Base-by-base conservation (phyloP, 1,140 invertebrate species). In the Agrilus planipennis region DNA sequence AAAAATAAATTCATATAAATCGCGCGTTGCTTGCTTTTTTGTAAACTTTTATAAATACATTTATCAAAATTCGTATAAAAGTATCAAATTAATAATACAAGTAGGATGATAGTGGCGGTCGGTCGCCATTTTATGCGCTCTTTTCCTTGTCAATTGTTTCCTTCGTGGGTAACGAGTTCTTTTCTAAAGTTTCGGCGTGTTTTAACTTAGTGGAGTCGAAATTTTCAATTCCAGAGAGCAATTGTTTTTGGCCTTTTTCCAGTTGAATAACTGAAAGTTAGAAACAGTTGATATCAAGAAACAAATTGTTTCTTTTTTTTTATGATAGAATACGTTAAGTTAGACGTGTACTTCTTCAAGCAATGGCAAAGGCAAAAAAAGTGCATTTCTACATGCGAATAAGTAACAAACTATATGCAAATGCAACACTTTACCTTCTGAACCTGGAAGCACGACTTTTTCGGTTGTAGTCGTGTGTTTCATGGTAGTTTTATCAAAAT, bases 151-250 rank as follows among this genome's bases (percentile, higher is more conserved):
- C 77, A 53, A 81, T 81, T 45, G 72, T 67, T 65, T 84, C 81
- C 74, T 86, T 84, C 12, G 57, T 62, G 27, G 88, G 88, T 56
- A 92, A 71, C 37, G 81, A 77, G 68, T 90, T 90, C 67, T 90
- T 90, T 64, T 90, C 87, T 55, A 79, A 77, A 34, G 88, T 91
- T 66, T 89, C 81, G 30, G 87, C 84, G 57, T 84, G 87, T 65
- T 89, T 89, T 67, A 92, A 62, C 63, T 87, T 87, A 45, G 70
- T 75, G 19, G 78, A 66, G 68, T 90, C 81, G 61, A 90, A 91
- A 59, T 82, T 84, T 65, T 89, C 85, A 54, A 92, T 89, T 47
- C 86, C 86, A 54, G 82, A 81, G 50, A 89, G 76, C 47, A 90
- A 73, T 52, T 88, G 74, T 62, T 83, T 81, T 62, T 89, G 84